These are phyloP conservation scores for Amphiprion ocellaris DNA, from an alignment of 2,113 vertebrate species.

Conservation along the genomic window DNA sequence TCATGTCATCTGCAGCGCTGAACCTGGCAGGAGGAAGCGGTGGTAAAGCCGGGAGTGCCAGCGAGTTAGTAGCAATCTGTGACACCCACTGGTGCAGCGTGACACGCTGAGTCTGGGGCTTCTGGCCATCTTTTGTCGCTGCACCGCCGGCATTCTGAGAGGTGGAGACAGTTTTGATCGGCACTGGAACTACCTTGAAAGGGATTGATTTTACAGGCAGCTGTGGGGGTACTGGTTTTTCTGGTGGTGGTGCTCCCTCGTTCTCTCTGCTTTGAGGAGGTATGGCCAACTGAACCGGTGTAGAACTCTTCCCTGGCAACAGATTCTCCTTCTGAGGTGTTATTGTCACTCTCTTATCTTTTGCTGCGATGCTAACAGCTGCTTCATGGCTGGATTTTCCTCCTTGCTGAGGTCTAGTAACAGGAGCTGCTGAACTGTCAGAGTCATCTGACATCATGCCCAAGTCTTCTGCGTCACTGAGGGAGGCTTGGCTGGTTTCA, in stretches of 20 bases:
- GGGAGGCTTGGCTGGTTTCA: conserved; percentile 27
- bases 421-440: conserved; percentile 3
- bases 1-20: conserved; percentile 17
- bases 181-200: conserved; percentile 62
- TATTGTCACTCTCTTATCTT: conserved; percentile 24
- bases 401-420: neutral
- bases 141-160: conserved; percentile 12
- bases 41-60: conserved; percentile 77
- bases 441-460: conserved; percentile 63
- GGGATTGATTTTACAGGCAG: conserved; percentile 64
- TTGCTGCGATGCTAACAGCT: neutral
- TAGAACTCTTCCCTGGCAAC: conserved; percentile 15
- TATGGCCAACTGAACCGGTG: neutral
- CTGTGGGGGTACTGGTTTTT: conserved; percentile 40
- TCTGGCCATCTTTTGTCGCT: conserved; percentile 59
- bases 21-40: conserved; percentile 67
- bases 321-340: neutral
- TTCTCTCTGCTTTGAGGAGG: neutral
- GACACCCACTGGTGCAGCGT: conserved; percentile 83
- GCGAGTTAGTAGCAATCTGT: conserved; percentile 73
- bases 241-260: neutral
- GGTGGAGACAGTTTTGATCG: conserved; percentile 31
- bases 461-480: conserved; percentile 62
- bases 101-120: conserved; percentile 69
- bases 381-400: neutral